Percentiles rank a stretch among this genome's conserved stretches.
Evolutionary conservation across 2,797 vertebrate species (phyloP).

Genomic region (Podargus strigoides): DNA sequence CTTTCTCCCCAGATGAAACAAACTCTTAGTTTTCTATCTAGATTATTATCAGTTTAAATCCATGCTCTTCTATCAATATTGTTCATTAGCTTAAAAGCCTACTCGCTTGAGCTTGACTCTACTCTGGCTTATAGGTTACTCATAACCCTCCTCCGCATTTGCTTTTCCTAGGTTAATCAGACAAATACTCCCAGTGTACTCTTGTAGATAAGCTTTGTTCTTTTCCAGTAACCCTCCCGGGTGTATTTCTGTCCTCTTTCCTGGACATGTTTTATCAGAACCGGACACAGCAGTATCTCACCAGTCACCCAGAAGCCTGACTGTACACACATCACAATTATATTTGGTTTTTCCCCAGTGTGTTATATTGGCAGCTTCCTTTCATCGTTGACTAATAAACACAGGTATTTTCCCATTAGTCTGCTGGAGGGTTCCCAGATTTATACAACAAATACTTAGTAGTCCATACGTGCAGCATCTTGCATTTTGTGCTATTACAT

Average conservation of each 20-base stretch:
- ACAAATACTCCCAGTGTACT: background rate
- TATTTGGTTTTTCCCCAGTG: background rate
- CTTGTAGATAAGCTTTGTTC: background rate
- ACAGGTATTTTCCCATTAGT: background rate
- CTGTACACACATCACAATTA: background rate
- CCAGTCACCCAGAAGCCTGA: background rate
- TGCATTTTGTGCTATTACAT: background rate
- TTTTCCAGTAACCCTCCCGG: background rate
- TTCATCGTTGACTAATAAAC: background rate
- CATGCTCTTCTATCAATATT: background rate
- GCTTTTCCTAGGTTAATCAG: background rate
- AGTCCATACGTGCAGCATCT: background rate
- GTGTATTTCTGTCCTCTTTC: background rate
- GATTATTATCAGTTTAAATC: background rate
- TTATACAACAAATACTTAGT: background rate
- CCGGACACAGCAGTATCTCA: background rate
- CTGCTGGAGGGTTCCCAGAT: background rate
- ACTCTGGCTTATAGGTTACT: background rate
- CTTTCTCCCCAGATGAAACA: background rate
- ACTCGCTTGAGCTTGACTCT: background rate
- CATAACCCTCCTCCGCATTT: background rate
- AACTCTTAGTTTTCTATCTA: background rate
- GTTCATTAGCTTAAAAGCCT: background rate
- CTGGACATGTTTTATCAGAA: background rate
- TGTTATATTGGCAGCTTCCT: background rate